Conservation (phyloP, 1,140 invertebrate species). For the Dreissena polymorpha region DNA sequence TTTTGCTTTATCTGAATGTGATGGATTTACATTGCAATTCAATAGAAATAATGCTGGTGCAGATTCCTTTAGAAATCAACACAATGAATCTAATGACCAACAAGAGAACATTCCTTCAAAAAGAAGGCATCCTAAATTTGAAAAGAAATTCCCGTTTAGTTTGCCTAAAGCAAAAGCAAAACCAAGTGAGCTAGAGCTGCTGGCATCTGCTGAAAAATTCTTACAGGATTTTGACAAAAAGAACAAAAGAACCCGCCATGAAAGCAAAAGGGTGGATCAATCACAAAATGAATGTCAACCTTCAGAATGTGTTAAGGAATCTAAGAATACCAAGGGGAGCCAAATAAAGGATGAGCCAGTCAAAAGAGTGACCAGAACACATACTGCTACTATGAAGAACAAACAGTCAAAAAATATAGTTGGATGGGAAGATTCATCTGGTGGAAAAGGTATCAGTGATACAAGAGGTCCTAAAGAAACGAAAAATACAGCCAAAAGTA, state of each 20-base stretch:
- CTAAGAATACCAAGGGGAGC: too few relatives aligned
- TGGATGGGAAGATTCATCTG: neutral
- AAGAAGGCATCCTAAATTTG: neutral
- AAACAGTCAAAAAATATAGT: neutral
- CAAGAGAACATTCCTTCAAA: neutral
- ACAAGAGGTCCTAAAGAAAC: neutral
- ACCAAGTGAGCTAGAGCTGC: neutral
- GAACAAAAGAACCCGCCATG: neutral
- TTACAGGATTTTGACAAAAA: neutral
- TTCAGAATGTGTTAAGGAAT: too few relatives aligned
- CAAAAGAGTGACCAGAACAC: neutral
- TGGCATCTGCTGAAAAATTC: slow-evolving; percentile 3
- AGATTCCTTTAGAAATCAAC: too few relatives aligned
- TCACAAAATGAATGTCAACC: neutral
- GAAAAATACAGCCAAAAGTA: neutral
- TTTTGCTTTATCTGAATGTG: too few relatives aligned
- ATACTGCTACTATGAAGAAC: neutral
- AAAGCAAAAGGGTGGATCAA: neutral
- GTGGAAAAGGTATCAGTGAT: neutral
- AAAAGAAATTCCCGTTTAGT: slow-evolving; percentile 5
- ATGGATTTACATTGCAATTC: too few relatives aligned
- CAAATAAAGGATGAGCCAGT: neutral
- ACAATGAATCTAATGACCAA: too few relatives aligned
- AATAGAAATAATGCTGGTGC: too few relatives aligned
- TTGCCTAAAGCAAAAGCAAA: neutral